Evolutionary conservation across 1,140 invertebrate species (phyloP).

Genomic region (Pseudomyrmex concolor): DNA sequence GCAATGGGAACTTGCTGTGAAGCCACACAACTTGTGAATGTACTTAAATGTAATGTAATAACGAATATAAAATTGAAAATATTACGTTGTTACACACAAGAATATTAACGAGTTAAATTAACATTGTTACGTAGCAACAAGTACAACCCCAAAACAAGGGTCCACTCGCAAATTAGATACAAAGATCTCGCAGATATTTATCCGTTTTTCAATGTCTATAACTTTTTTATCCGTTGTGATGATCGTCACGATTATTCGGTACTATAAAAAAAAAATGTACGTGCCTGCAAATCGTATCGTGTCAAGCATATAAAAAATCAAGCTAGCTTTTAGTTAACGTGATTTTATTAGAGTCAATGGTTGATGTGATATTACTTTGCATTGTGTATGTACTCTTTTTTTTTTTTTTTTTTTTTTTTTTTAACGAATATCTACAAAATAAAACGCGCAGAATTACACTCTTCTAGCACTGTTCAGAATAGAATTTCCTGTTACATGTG

Average conservation of each 20-base stretch:
- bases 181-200: constrained; percentile 50
- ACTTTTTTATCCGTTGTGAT: constrained; percentile 42
- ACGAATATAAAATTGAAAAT: constrained; percentile 60
- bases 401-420: constrained; percentile 24
- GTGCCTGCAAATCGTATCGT: constrained; percentile 49
- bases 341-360: constrained; percentile 23
- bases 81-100: constrained; percentile 65
- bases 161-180: constrained; percentile 65
- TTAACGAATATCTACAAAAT: constrained; percentile 54
- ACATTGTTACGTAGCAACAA: constrained; percentile 69
- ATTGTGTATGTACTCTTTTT: constrained; percentile 19
- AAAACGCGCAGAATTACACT: constrained; percentile 27
- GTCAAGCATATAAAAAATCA: constrained; percentile 1
- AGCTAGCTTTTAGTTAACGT: constrained; percentile 37
- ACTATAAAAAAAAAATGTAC: constrained; percentile 15
- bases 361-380: constrained; percentile 18
- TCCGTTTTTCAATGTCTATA: constrained; percentile 52
- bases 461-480: not conserved
- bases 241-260: constrained; percentile 22
- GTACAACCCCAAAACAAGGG: constrained; percentile 70
- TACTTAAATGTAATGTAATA: constrained; percentile 57
- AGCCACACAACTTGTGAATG: constrained; percentile 34
- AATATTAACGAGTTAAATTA: constrained; percentile 61
- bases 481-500: constrained; percentile 1
- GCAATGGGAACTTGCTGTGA: constrained; percentile 11